phyloP scores from a whole-genome alignment of 2,888 invertebrate genomes.

The Physocephala rufipes region DNA sequence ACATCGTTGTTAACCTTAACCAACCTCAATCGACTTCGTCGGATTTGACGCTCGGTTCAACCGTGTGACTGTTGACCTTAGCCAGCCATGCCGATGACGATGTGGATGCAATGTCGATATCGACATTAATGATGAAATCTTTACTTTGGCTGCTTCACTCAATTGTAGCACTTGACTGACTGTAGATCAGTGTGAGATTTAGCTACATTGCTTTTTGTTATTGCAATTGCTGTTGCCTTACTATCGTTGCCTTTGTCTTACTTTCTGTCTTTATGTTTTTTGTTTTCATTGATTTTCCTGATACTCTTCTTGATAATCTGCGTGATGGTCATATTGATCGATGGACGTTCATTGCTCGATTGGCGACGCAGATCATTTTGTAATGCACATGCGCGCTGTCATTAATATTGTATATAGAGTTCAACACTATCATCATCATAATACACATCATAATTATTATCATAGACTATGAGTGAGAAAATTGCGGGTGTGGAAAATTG shows the following conservation, averaged over 20 bases:
- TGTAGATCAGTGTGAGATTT: constrained; percentile 3
- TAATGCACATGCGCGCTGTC: neutral
- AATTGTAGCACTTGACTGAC: constrained; percentile 16
- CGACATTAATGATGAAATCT: too few relatives aligned
- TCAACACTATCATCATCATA: too few relatives aligned
- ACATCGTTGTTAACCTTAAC: constrained; percentile 14
- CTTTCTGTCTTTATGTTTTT: too few relatives aligned
- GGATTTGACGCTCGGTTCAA: neutral
- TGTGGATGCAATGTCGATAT: constrained; percentile 32
- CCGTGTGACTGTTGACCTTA: too few relatives aligned
- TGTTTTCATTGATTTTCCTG: constrained; percentile 1
- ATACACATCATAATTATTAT: neutral
- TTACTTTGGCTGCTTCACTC: constrained; percentile 39
- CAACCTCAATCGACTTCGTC: neutral
- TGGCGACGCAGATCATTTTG: neutral
- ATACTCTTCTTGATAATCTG: too few relatives aligned
- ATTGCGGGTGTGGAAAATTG: constrained; percentile 32
- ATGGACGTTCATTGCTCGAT: too few relatives aligned
- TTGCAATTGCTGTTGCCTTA: neutral
- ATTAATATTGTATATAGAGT: too few relatives aligned
- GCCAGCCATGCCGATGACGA: constrained; percentile 24
- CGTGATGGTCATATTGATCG: constrained; percentile 11
- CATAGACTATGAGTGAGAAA: constrained; percentile 26
- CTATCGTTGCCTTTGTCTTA: neutral
- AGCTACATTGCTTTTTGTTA: too few relatives aligned